A percentile compares a stretch with the other conserved stretches of the same genome.
Evolutionary conservation across 2,797 vertebrate species (phyloP).

Genomic region (Tenualosa ilisha): DNA sequence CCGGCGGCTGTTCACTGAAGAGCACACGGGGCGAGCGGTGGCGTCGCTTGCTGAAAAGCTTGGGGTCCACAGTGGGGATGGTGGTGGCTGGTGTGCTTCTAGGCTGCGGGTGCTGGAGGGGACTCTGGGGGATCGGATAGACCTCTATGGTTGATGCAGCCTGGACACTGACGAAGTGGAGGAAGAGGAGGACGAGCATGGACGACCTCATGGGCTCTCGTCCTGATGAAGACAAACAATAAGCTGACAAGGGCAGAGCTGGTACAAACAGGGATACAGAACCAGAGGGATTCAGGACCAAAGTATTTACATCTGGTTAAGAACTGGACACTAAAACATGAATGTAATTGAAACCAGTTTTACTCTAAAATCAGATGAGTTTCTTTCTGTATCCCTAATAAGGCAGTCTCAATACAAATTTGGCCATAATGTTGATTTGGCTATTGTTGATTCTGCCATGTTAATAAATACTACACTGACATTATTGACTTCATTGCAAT

Average conservation of each 20-base stretch:
- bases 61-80: slow-evolving; percentile 83
- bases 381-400: no score
- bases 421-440: no score
- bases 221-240: slow-evolving; percentile 53
- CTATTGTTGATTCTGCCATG: no score
- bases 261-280: neutral
- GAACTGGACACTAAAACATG: neutral
- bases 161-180: slow-evolving; percentile 81
- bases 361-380: neutral
- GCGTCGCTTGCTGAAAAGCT: slow-evolving; percentile 84
- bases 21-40: slow-evolving; percentile 88
- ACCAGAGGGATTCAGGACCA: neutral
- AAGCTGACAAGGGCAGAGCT: neutral
- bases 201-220: slow-evolving; percentile 89
- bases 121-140: slow-evolving; percentile 65
- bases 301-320: neutral
- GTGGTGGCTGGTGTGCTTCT: slow-evolving; percentile 14
- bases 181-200: slow-evolving; percentile 89
- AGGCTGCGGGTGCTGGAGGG: slow-evolving; percentile 56
- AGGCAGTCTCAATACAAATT: no score
- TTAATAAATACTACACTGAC: no score
- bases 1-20: slow-evolving; percentile 86
- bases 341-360: neutral
- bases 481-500: no score
- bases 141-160: slow-evolving; percentile 80